Base-by-base conservation (phyloP, 2,113 vertebrate species). In the Sakesphorus luctuosus region DNA sequence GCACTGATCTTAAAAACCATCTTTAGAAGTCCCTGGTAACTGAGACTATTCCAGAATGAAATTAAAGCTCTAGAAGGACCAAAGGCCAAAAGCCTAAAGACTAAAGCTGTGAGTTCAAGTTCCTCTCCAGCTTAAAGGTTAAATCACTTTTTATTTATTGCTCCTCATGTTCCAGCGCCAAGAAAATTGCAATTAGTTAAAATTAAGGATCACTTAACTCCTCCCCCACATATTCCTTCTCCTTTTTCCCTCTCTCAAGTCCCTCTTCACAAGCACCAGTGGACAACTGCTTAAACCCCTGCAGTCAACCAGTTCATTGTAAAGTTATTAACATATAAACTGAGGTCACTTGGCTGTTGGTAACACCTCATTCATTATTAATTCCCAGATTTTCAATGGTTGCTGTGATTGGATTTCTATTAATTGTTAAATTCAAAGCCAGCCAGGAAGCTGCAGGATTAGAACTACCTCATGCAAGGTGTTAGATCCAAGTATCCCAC, bases 401-500 rank as follows among this genome's bases (percentile, higher is more conserved):
- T 93, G 61, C 80, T 72, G 36, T 25, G 31, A 2, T 76, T 75
- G 79, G 38, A 78, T 72, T 91, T 55, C 19, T 40, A 92, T 90
- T 29, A 94, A 24, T 52, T 87, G 61, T 90, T 91, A 95, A 91
- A 87, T 36, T 47, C 86, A 80, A 94, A 87, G 59, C 87, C 67
- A 95, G 69, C 68, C 68, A 81, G 5, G 61, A 78, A 90, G 88
- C 38, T 87, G 61, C 65, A 87, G 43, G 79, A 79, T 76, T 83
- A 94, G 77, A 44, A 96, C 28, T 77, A 44, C 59, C 77, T 73
- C 96, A 95, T 94, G 92, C 90, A 96, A 96, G 95, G 47, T 23
- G 3, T 69, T 84, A 83, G 15, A 71, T 31, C 14, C 65, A 26
- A 35, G 76, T 56, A 95, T 55, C 55, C 81, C 36, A 73, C 29